These are phyloP conservation scores for Caenorhabditis remanei DNA, from an alignment of 1,140 invertebrate genomes.

Conservation along the genomic window DNA sequence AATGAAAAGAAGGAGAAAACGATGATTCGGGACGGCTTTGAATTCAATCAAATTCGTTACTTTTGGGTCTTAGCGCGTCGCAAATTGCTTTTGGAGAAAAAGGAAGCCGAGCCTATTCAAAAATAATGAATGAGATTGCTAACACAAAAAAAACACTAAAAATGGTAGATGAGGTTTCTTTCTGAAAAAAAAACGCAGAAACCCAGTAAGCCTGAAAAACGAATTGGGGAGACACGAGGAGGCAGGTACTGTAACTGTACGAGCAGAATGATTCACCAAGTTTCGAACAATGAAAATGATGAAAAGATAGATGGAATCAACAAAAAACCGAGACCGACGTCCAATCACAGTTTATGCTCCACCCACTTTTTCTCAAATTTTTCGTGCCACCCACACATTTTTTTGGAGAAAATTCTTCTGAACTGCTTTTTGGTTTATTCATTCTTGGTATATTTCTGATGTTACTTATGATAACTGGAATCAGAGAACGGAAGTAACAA, in stretches of 20 bases:
- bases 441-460: neutral
- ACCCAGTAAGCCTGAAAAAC: neutral
- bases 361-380: neutral
- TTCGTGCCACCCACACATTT: neutral
- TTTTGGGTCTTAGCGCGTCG: conserved; percentile 54
- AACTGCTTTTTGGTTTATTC: too few relatives aligned
- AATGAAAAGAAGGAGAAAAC: conserved; percentile 17
- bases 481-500: too few relatives aligned
- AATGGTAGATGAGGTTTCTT: neutral
- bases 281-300: neutral
- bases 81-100: conserved; percentile 51
- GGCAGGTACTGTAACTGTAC: conserved; percentile 34
- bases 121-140: conserved; percentile 32
- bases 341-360: conserved; percentile 19
- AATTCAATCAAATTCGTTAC: conserved; percentile 59
- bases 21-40: conserved; percentile 53
- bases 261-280: neutral
- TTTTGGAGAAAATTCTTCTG: neutral
- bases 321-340: neutral
- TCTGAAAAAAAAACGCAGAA: neutral
- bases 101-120: neutral
- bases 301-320: neutral
- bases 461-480: too few relatives aligned
- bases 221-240: neutral
- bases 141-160: neutral